phyloP scores from a whole-genome alignment of 2,888 invertebrate species.

The Philhelius pedissequus region DNA sequence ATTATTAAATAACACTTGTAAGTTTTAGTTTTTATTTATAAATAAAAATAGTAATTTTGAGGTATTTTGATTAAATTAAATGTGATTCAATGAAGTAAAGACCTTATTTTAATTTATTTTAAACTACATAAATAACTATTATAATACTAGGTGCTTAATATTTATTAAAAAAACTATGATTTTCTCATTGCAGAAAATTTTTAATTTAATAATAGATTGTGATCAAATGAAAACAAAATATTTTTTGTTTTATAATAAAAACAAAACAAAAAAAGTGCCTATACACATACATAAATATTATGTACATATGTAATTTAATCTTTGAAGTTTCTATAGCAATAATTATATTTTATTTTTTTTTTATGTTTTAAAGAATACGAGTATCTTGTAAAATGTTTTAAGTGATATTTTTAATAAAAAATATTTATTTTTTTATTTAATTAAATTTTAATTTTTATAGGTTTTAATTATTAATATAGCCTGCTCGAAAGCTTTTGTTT shows the following conservation, averaged over 20 bases:
- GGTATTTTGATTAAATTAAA: neutral
- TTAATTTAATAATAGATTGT: neutral
- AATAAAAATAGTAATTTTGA: neutral
- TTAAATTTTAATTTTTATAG: neutral
- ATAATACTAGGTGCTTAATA: too few species aligned
- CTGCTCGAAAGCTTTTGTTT: too few species aligned
- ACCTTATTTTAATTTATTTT: neutral
- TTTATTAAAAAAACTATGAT: neutral
- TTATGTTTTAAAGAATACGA: neutral
- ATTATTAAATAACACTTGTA: neutral
- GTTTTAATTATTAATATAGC: too few species aligned
- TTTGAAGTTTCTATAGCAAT: too few species aligned
- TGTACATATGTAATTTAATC: too few species aligned
- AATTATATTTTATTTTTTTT: too few species aligned
- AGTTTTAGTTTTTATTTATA: neutral
- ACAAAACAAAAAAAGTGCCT: too few species aligned
- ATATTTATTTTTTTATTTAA: neutral
- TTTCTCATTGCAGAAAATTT: neutral
- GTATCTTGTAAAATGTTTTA: neutral
- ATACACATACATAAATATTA: too few species aligned
- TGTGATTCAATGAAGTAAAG: neutral
- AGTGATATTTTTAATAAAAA: neutral
- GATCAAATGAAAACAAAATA: neutral
- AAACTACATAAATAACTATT: neutral
- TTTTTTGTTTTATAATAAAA: neutral